Conservation (phyloP, 2,888 invertebrate species). For the Cacoxenus indagator region DNA sequence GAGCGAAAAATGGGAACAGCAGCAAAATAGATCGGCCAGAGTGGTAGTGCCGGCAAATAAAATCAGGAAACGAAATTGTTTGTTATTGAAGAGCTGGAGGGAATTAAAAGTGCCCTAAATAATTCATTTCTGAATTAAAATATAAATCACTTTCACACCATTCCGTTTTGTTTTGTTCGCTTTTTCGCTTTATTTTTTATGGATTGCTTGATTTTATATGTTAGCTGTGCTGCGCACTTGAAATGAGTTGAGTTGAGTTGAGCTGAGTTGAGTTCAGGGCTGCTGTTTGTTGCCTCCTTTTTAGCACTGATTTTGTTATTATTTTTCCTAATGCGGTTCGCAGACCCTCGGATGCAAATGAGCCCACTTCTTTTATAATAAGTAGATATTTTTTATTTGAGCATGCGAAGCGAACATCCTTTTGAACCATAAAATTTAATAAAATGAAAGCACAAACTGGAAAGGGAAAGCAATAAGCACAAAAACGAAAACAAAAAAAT, state of each 20-base stretch:
- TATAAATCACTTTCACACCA: slow-evolving; percentile 66
- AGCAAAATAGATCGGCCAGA: slow-evolving; percentile 2
- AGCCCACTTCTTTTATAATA: slow-evolving; percentile 22
- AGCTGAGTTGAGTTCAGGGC: background rate
- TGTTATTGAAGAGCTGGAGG: slow-evolving; percentile 34
- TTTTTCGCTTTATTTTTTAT: background rate
- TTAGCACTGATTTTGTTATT: slow-evolving; percentile 28
- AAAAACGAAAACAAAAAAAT: background rate
- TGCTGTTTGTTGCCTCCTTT: slow-evolving; percentile 6
- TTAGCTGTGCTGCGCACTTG: background rate
- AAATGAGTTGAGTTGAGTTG: background rate
- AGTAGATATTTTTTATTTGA: background rate
- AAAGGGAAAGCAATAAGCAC: background rate
- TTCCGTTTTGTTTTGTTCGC: slow-evolving; percentile 30
- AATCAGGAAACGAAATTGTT: slow-evolving; percentile 15
- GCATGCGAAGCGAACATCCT: slow-evolving; percentile 8
- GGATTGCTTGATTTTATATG: background rate
- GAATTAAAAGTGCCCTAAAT: slow-evolving; percentile 64
- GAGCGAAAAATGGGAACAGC: background rate
- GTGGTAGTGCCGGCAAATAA: background rate
- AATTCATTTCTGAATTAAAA: slow-evolving; percentile 66
- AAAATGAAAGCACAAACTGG: slow-evolving; percentile 3
- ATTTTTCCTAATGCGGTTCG: slow-evolving; percentile 44
- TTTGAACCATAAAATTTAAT: slow-evolving; percentile 14
- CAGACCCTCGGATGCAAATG: slow-evolving; percentile 48